Base-by-base conservation (phyloP, 2,797 vertebrate species). In the Megalops cyprinoides region DNA sequence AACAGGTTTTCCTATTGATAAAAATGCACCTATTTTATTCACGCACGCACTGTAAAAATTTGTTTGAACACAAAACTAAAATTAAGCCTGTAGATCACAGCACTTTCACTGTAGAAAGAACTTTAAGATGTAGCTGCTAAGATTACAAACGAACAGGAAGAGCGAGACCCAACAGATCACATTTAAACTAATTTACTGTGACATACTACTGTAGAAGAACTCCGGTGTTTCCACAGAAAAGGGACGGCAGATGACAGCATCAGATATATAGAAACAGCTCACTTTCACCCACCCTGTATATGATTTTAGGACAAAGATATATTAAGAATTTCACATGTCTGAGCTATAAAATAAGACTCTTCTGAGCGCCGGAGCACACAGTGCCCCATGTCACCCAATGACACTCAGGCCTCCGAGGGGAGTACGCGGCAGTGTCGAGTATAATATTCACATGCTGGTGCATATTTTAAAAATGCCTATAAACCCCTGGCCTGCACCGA, bases 391-490 rank as follows among this genome's bases (percentile, higher is more conserved):
- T 62, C 58, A 14, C 25, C 58, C 9, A 62, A 62, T 62, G 58
- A 62, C 58, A 28, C 34, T 20, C 39, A 44, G 69, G 37, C 42
- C 69, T 74, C 69, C 44, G 62, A 20, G 20, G 39, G n/a, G 37
- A n/a, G 44, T n/a, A 69, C 74, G 12, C 2, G 10, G 51, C 44
- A n/a, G 46, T n/a, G 53, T 76, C 31, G 51, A 51, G 4, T 76
- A 76, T 76, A 76, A 34, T 31, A 76, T 55, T 34, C 49, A 76
- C 31, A 55, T 10, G 51, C 31, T 12, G 23, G 31, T 49, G 31
- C 74, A 76, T 76, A 55, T 34, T 76, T 51, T 76, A 55, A 53
- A 55, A 49, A 15, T 31, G 58, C 1, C 34, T 58, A 62, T 31
- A 62, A 62, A 62, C 62, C 58, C 25, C 58, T 34, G 8, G 25